Base-by-base conservation (phyloP, 2,113 vertebrate species). In the Xyliphius kryptos region DNA sequence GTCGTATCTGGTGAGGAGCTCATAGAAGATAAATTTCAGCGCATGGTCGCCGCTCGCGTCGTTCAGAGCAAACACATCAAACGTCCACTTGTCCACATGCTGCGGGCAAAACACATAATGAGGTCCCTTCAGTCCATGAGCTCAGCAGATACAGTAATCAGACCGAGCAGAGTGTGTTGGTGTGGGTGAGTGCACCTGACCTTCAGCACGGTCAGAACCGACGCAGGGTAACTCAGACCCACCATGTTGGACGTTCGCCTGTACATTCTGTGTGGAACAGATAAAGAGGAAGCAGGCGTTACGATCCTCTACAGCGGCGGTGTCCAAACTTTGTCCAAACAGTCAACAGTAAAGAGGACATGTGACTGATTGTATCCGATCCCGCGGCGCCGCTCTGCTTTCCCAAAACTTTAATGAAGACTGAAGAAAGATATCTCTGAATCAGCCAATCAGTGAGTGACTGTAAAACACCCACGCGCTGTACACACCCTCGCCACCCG, bases 21-120 rank as follows among this genome's bases (percentile, higher is more conserved):
- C 96, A 63, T 98, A 98, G 85, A 98, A 97, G 85, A 97, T 97
- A 83, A 97, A 98, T 82, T 98, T 98, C 74, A 98, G 87, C 1
- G 92, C 89, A 36, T 98, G 96, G 66, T 98, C 94, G 1, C 93
- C 91, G 37, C 95, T 97, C 74, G 91, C 89, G 16, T 98, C 94
- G 0, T 97, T 97, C 64, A 98, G 87, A 43, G 92, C 92, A 76
- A 98, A 98, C 61, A 97, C 92, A 40, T 98, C 91, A 60, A 98
- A 98, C 11, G 95, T 93, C 95, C 95, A 98, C 57, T 89, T 92
- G 81, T 98, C 96, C 68, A 97, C 88, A 76, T 95, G 88, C 96
- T 98, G 82, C 19, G 15, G 14, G 21, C 75, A 71, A 38, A 74
- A 40, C 26, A 56, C 57, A 56, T 9, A 61, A 36, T 3, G 48